Percentiles rank a stretch among this genome's conserved stretches.
Evolutionary conservation across 2,113 vertebrate species (phyloP).

Genomic region (Hippolais icterina): DNA sequence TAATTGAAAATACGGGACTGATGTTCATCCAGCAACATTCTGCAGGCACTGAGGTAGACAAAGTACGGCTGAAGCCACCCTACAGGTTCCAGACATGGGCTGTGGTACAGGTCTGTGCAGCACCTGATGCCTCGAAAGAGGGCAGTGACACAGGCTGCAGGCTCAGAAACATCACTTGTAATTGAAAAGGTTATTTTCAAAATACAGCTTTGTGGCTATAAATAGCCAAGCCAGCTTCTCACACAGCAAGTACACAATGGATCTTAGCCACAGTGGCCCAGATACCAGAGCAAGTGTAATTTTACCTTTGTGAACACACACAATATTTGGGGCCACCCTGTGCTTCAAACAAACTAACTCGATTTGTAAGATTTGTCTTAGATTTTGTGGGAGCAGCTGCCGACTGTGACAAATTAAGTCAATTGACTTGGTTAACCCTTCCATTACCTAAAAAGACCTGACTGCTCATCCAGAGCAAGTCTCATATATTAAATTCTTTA

Average conservation of each 20-base stretch:
- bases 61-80: neutral
- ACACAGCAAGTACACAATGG: neutral
- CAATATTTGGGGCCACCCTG: neutral
- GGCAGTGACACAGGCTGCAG: neutral
- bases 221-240: neutral
- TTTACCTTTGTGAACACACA: neutral
- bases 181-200: slow-evolving; percentile 22
- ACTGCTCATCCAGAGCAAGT: neutral
- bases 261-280: neutral
- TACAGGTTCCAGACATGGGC: neutral
- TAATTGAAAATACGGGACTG: accelerated
- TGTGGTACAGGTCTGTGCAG: neutral
- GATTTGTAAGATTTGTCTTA: neutral
- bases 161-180: neutral
- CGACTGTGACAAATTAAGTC: neutral
- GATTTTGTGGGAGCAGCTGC: neutral
- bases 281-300: neutral
- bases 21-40: neutral
- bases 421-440: neutral
- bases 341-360: neutral
- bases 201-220: neutral
- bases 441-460: neutral
- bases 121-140: neutral
- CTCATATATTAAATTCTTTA: neutral
- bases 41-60: neutral